Conservation (phyloP, 2,797 vertebrate species). For the Arctocebus calabarensis region DNA sequence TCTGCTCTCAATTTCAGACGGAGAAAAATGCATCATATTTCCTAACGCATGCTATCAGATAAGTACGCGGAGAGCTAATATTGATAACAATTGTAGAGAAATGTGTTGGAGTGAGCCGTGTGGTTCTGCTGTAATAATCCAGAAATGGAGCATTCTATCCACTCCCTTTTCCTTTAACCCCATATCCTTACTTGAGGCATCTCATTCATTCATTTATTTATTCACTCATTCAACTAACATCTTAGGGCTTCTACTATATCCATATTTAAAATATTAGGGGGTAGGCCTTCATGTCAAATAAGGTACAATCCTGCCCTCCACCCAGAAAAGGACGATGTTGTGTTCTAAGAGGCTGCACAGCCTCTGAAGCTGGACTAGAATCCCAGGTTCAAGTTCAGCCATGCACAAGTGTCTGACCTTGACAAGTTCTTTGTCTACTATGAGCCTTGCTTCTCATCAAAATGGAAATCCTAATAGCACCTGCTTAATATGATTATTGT, state of each 20-base stretch:
- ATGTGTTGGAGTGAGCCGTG: neutral
- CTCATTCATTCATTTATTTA: neutral
- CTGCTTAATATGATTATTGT: neutral
- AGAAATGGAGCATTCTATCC: neutral
- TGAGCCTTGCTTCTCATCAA: neutral
- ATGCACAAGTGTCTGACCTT: neutral
- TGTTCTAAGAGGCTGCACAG: neutral
- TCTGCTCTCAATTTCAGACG: constrained; percentile 67
- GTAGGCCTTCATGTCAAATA: neutral
- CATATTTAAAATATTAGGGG: constrained; percentile 1
- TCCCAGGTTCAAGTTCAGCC: neutral
- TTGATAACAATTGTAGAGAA: neutral
- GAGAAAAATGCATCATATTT: constrained; percentile 55
- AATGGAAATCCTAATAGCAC: neutral
- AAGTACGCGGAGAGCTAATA: constrained; percentile 30
- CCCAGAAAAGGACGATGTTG: neutral
- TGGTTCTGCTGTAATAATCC: neutral
- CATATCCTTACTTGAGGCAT: neutral
- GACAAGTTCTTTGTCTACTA: neutral
- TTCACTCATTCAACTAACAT: neutral
- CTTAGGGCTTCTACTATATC: neutral
- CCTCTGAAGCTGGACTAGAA: neutral
- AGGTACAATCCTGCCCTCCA: neutral
- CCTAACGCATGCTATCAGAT: constrained; percentile 16
- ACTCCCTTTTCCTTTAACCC: neutral